A percentile compares a stretch with the other conserved stretches of the same genome.
phyloP scores from a whole-genome alignment of 2,113 vertebrate genomes.

The Petromus typicus region DNA sequence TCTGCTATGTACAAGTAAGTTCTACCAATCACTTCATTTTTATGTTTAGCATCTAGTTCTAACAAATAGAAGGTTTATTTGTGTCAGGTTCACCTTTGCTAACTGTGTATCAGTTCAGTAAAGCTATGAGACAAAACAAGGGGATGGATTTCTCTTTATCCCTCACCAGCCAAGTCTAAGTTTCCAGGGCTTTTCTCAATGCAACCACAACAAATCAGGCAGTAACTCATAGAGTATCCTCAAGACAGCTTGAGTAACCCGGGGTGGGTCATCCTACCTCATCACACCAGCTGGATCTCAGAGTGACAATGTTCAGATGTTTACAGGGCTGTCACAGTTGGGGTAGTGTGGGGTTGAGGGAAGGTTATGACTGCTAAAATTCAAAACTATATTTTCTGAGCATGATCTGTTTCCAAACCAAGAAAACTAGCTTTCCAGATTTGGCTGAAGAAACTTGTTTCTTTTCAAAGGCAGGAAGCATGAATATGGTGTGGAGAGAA shows the following conservation, averaged over 20 bases:
- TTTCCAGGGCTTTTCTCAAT: background rate
- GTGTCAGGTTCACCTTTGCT: background rate
- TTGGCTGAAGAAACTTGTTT: background rate
- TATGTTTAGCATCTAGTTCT: background rate
- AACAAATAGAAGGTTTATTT: background rate
- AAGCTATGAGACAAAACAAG: background rate
- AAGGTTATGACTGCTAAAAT: background rate
- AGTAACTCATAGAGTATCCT: background rate
- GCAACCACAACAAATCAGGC: background rate
- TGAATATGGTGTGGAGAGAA: background rate
- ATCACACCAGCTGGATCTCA: background rate
- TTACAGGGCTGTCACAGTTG: background rate
- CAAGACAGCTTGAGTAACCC: background rate
- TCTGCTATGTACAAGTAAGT: background rate
- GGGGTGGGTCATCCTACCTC: background rate
- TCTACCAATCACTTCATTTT: background rate
- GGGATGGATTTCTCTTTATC: background rate
- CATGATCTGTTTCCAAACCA: constrained; percentile 12
- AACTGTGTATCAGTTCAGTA: background rate
- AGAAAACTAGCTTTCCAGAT: background rate
- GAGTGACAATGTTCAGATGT: background rate
- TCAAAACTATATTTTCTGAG: constrained; percentile 12
- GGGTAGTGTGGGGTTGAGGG: background rate
- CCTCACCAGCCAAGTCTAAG: background rate
- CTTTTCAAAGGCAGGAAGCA: background rate